Evolutionary conservation across 2,113 vertebrate genomes (phyloP).

Genomic region (Phaethornis superciliosus): DNA sequence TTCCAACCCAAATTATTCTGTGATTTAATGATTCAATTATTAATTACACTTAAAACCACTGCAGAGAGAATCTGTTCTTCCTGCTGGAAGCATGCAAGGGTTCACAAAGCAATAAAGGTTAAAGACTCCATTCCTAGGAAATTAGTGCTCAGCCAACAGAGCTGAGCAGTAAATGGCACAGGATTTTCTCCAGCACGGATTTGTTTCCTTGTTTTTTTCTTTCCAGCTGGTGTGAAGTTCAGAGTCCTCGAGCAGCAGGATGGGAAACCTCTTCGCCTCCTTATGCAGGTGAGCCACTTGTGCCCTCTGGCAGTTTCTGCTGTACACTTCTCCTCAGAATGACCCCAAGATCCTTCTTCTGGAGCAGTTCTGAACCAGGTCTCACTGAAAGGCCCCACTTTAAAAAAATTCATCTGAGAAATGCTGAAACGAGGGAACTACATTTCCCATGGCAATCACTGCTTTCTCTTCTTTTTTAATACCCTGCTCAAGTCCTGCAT

Average conservation of each 20-base stretch:
- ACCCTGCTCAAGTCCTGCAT: neutral
- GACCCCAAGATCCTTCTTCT: neutral
- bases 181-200: neutral
- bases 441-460: fast-evolving
- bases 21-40: no score
- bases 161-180: neutral
- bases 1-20: no score
- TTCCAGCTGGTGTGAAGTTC: conserved; percentile 93
- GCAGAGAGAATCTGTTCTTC: neutral
- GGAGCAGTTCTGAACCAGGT: neutral
- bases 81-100: neutral
- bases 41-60: neutral
- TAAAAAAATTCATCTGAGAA: neutral
- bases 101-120: neutral
- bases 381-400: neutral
- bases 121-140: neutral
- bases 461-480: neutral
- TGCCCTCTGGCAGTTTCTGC: neutral
- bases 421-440: neutral
- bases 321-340: neutral
- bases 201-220: neutral
- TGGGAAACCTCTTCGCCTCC: conserved; percentile 86
- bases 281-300: conserved; percentile 88
- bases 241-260: conserved; percentile 85
- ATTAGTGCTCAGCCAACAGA: neutral